Evolutionary conservation across 35 echinoderm and acorn worm species (phyloP), one percentile per base, ranked within the genome.

Genomic region (Amphiura filiformis): DNA sequence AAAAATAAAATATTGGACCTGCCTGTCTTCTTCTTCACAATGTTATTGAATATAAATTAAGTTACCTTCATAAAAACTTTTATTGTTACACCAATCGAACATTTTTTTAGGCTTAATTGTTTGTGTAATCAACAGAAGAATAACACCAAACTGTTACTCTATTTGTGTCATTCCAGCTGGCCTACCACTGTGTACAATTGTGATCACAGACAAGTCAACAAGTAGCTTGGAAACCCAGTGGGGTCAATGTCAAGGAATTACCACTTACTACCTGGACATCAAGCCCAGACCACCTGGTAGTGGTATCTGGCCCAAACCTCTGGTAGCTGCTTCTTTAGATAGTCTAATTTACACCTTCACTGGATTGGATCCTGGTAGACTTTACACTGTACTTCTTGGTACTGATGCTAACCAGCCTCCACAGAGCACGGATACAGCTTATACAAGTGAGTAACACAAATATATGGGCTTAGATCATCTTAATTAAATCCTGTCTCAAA

Each of bases 391-490:
- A 40, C 34, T 75, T 2, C 37, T 93, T 30, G 32, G 79, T 18
- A 70, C 49, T 35, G 37, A 20, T 23, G 11, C 32, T 39, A 26
- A 1, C 4, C 39, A 35, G 22, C 40, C 57, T 39, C 85, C 91
- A n/a, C 76, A 88, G 40, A 57, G 56, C 31, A 93, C 86, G 0
- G 41, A 61, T 37, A 31, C 79, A 0, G 30, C 61, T 31, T 88
- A 93, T 41, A 93, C 91, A 39, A 86, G 91, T 88, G 75, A 38
- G 26, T 14, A 20, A n/a, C n/a, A n/a, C n/a, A n/a, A n/a, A n/a
- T n/a, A n/a, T n/a, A n/a, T n/a, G n/a, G n/a, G n/a, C n/a, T n/a
- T n/a, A n/a, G n/a, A n/a, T n/a, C n/a, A n/a, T n/a, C n/a, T n/a
- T n/a, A n/a, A n/a, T n/a, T n/a, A n/a, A n/a, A n/a, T n/a, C n/a